Conservation (phyloP, 2,888 invertebrate species). For the Ichneumon xanthorius region DNA sequence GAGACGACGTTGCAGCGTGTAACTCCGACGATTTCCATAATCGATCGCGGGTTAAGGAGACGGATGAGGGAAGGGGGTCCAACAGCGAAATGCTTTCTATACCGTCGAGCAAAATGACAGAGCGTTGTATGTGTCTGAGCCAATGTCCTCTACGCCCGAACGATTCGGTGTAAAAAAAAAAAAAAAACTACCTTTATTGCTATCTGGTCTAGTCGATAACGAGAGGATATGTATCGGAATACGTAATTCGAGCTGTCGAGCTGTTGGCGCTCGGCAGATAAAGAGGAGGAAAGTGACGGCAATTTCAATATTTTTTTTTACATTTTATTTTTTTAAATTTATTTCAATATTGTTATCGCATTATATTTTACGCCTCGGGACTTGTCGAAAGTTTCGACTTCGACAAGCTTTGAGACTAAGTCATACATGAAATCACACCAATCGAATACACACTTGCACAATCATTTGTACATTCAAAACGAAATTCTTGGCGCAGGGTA, state of each 20-base stretch:
- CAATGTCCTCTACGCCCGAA: constrained; percentile 19
- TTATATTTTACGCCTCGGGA: constrained; percentile 1
- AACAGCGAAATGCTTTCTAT: constrained; percentile 69
- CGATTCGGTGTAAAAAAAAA: constrained; percentile 6
- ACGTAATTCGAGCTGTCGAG: not conserved
- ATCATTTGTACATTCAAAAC: constrained; percentile 10
- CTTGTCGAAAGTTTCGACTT: constrained; percentile 4
- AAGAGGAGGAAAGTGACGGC: constrained; percentile 33
- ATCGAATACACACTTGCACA: constrained; percentile 13
- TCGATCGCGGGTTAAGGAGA: constrained; percentile 54
- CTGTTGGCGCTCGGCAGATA: constrained; percentile 8
- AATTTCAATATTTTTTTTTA: constrained; percentile 3
- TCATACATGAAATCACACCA: not conserved
- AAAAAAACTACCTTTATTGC: constrained; percentile 13
- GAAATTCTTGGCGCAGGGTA: not conserved
- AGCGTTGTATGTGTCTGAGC: not conserved
- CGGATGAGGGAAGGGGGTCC: not conserved
- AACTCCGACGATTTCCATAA: constrained; percentile 66
- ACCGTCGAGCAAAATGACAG: constrained; percentile 22
- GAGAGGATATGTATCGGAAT: constrained; percentile 2
- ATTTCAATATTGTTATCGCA: constrained; percentile 8
- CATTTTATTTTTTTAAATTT: constrained; percentile 14
- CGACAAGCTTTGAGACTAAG: not conserved
- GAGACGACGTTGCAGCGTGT: constrained; percentile 20
- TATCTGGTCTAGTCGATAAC: constrained; percentile 25